A percentile compares a stretch with the other conserved stretches of the same genome.
Conservation (phyloP, 2,113 vertebrate genomes). For the Tricholaema leucomelas region DNA sequence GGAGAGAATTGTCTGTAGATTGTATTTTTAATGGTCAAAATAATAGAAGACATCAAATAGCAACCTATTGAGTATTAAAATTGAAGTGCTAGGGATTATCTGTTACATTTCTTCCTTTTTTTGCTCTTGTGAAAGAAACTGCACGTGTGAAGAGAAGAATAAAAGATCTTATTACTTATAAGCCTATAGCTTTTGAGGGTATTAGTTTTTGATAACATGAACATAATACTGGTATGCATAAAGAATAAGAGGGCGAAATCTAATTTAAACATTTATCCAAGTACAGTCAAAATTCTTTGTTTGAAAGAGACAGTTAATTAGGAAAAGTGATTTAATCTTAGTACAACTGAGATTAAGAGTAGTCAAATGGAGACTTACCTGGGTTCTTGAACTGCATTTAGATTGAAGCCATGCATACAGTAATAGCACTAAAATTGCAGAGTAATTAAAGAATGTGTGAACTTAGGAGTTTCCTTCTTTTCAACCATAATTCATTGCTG, state of each 20-base stretch:
- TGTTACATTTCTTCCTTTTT: not conserved
- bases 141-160: not conserved
- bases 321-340: not conserved
- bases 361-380: not conserved
- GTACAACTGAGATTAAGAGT: not conserved
- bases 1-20: not conserved
- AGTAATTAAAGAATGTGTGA: not conserved
- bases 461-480: not conserved
- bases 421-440: not conserved
- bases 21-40: not conserved
- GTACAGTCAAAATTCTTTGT: not conserved
- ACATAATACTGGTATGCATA: not conserved
- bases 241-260: not conserved
- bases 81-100: not conserved
- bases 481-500: not conserved
- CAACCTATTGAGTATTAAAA: not conserved
- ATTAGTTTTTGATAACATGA: not conserved
- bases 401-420: not conserved
- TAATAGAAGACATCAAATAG: not conserved
- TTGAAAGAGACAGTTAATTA: not conserved
- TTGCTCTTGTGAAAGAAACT: not conserved
- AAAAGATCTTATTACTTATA: not conserved
- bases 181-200: not conserved
- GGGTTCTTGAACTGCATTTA: not conserved
- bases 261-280: not conserved